A percentile compares a stretch with the other conserved stretches of the same genome.
These are phyloP conservation scores for Orchestia grillus DNA, from an alignment of 1,140 invertebrate genomes.

Conservation along the genomic window DNA sequence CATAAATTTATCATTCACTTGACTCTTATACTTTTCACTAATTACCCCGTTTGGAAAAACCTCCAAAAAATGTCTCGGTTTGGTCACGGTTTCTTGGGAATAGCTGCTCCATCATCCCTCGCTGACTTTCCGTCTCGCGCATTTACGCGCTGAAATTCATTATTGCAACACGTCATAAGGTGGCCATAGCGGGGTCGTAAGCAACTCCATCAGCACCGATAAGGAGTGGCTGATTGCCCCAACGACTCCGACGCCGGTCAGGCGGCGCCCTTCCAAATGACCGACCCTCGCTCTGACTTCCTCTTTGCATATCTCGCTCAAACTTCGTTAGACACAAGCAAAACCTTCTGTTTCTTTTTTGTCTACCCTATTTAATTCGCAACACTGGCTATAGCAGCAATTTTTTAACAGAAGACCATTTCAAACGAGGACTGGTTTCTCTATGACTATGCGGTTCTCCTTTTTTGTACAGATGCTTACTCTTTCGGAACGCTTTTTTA, in stretches of 20 bases:
- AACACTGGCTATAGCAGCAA: too few relatives aligned
- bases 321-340: too few relatives aligned
- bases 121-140: not conserved
- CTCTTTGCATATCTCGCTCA: too few relatives aligned
- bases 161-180: not conserved
- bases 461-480: too few relatives aligned
- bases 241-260: slow-evolving; percentile 5
- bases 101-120: not conserved
- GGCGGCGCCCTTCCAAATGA: not conserved
- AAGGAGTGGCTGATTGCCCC: slow-evolving; percentile 46
- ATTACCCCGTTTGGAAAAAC: not conserved
- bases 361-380: too few relatives aligned
- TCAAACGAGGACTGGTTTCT: too few relatives aligned
- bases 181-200: slow-evolving; percentile 27
- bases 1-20: not conserved
- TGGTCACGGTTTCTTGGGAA: not conserved
- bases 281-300: not conserved
- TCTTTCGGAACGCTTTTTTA: too few relatives aligned
- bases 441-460: too few relatives aligned
- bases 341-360: too few relatives aligned
- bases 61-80: not conserved
- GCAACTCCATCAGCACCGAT: slow-evolving; percentile 25
- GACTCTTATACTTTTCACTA: not conserved
- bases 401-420: too few relatives aligned
- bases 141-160: slow-evolving; percentile 20